Evolutionary conservation across 2,797 vertebrate genomes (phyloP).

Genomic region (Labeo calbasu): DNA sequence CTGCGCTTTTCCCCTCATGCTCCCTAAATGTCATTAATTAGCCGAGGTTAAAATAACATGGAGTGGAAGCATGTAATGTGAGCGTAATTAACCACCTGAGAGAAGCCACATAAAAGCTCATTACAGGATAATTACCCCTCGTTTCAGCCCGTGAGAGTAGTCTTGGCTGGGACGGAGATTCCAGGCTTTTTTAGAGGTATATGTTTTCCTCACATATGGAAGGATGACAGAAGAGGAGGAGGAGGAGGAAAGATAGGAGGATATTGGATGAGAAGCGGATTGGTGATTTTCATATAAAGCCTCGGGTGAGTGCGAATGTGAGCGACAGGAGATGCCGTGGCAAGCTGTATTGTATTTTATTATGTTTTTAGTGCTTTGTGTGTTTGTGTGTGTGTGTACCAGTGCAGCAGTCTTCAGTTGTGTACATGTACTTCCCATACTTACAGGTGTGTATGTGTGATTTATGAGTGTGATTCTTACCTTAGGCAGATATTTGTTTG

Average conservation of each 20-base stretch:
- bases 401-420: slow-evolving; percentile 41
- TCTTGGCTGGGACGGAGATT: slow-evolving; percentile 75
- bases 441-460: slow-evolving; percentile 65
- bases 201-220: slow-evolving; percentile 68
- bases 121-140: slow-evolving; percentile 82
- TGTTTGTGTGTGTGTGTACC: neutral
- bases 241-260: slow-evolving; percentile 44
- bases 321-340: slow-evolving; percentile 55
- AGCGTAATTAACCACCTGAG: slow-evolving; percentile 85
- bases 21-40: slow-evolving; percentile 79
- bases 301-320: slow-evolving; percentile 58
- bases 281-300: slow-evolving; percentile 47
- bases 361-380: slow-evolving; percentile 51
- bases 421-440: slow-evolving; percentile 66
- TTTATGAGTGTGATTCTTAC: slow-evolving; percentile 75
- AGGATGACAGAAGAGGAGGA: slow-evolving; percentile 57
- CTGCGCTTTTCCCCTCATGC: slow-evolving; percentile 68
- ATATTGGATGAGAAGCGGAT: slow-evolving; percentile 19
- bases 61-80: slow-evolving; percentile 79
- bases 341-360: slow-evolving; percentile 51
- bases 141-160: slow-evolving; percentile 76
- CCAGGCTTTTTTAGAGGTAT: slow-evolving; percentile 78
- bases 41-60: slow-evolving; percentile 81
- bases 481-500: slow-evolving; percentile 83
- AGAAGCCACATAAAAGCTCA: slow-evolving; percentile 82